Evolutionary conservation across 2,888 invertebrate species (phyloP).

Genomic region (Torymus aiolomorphi): DNA sequence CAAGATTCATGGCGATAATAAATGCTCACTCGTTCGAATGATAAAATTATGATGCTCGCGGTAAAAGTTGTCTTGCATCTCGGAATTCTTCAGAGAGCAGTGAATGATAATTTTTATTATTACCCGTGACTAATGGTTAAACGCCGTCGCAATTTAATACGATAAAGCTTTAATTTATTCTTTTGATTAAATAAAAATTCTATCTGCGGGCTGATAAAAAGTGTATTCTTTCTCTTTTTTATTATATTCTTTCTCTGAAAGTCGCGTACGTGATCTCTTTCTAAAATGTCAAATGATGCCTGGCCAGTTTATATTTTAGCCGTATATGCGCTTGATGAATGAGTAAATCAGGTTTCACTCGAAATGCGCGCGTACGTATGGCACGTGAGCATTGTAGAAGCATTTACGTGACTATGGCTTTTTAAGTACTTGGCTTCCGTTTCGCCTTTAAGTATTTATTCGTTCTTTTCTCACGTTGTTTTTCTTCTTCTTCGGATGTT

Average conservation of each 20-base stretch:
- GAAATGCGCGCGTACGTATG: slow-evolving; percentile 1
- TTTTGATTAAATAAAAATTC: too few relatives aligned
- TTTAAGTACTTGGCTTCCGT: slow-evolving; percentile 30
- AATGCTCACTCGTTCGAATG: too few relatives aligned
- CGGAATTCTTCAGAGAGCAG: too few relatives aligned
- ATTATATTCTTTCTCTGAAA: background rate
- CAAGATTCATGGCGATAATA: too few relatives aligned
- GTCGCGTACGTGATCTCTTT: background rate
- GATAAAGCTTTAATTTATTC: too few relatives aligned
- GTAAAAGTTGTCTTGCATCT: too few relatives aligned
- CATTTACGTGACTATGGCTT: slow-evolving; percentile 23
- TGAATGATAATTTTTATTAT: too few relatives aligned
- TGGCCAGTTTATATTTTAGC: slow-evolving; percentile 16
- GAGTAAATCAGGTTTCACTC: slow-evolving; percentile 19
- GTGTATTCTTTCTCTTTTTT: background rate
- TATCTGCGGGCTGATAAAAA: too few relatives aligned
- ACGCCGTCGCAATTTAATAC: too few relatives aligned
- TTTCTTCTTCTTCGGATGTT: background rate
- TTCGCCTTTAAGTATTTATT: slow-evolving; percentile 10
- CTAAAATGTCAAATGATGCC: slow-evolving; percentile 7
- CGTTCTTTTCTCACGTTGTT: background rate
- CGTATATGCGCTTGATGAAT: slow-evolving; percentile 1
- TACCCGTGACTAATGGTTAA: too few relatives aligned
- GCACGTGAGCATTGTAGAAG: slow-evolving; percentile 12
- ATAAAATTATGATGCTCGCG: too few relatives aligned